phyloP scores from a whole-genome alignment of 2,888 invertebrate species.

The Ectemnius lituratus region DNA sequence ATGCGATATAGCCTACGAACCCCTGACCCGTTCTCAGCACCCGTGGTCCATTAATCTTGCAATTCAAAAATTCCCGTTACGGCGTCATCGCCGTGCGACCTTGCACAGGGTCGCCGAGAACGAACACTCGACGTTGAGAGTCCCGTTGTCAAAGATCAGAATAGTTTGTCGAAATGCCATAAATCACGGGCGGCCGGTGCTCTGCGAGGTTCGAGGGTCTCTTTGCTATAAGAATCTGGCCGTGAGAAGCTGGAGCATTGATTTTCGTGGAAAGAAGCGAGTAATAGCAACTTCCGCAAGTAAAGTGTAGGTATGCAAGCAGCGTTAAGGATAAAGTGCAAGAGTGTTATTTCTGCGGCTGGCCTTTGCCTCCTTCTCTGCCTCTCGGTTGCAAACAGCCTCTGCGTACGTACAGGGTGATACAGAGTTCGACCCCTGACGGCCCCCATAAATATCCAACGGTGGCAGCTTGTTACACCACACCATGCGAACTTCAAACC shows the following conservation, averaged over 20 bases:
- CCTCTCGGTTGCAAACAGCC: conserved; percentile 24
- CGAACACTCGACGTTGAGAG: conserved; percentile 20
- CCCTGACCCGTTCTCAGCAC: neutral
- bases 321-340: conserved; percentile 64
- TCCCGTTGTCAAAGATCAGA: conserved; percentile 28
- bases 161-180: conserved; percentile 30
- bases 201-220: neutral
- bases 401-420: conserved; percentile 41
- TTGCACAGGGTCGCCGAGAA: conserved; percentile 9
- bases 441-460: conserved; percentile 75
- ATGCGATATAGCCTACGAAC: neutral
- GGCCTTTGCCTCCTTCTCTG: neutral
- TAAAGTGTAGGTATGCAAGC: neutral
- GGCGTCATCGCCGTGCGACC: conserved; percentile 25
- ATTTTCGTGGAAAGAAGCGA: conserved; percentile 29
- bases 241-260: conserved; percentile 39
- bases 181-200: conserved; percentile 27
- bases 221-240: conserved; percentile 26
- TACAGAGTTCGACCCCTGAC: conserved; percentile 70
- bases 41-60: conserved; percentile 25
- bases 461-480: conserved; percentile 76
- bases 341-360: conserved; percentile 65
- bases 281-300: neutral
- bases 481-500: conserved; percentile 71
- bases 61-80: conserved; percentile 2